A percentile compares a stretch with the other conserved stretches of the same genome.
phyloP scores from a whole-genome alignment of 2,888 invertebrate species.

The Rosalia funebris region DNA sequence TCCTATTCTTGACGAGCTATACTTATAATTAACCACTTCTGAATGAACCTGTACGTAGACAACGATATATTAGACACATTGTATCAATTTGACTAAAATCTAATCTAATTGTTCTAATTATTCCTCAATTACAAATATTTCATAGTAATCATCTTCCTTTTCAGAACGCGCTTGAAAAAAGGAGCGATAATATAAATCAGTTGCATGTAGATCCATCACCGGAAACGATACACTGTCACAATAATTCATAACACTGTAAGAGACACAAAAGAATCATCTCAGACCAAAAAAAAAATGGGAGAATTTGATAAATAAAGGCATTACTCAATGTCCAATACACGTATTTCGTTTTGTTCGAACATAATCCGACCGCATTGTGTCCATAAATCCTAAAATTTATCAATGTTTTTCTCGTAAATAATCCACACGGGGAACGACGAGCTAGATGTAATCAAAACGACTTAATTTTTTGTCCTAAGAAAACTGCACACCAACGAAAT shows the following conservation, averaged over 20 bases:
- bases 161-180: background rate
- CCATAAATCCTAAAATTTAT: constrained; percentile 33
- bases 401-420: constrained; percentile 32
- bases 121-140: too few species aligned
- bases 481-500: constrained; percentile 5
- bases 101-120: too few species aligned
- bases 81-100: too few species aligned
- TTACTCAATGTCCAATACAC: constrained; percentile 35
- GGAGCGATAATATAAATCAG: constrained; percentile 3
- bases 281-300: constrained; percentile 25
- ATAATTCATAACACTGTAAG: constrained; percentile 19
- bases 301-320: constrained; percentile 36
- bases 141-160: too few species aligned
- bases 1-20: too few species aligned
- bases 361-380: constrained; percentile 34
- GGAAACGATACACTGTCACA: constrained; percentile 14
- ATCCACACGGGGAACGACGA: constrained; percentile 7
- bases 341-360: constrained; percentile 33
- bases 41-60: too few species aligned
- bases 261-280: constrained; percentile 21
- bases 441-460: constrained; percentile 17
- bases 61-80: too few species aligned
- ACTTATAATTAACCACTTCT: too few species aligned
- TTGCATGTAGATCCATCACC: background rate
- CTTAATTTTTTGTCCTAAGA: constrained; percentile 13